Conservation (phyloP, 2,113 vertebrate species). For the Oenanthe oenanthe region DNA sequence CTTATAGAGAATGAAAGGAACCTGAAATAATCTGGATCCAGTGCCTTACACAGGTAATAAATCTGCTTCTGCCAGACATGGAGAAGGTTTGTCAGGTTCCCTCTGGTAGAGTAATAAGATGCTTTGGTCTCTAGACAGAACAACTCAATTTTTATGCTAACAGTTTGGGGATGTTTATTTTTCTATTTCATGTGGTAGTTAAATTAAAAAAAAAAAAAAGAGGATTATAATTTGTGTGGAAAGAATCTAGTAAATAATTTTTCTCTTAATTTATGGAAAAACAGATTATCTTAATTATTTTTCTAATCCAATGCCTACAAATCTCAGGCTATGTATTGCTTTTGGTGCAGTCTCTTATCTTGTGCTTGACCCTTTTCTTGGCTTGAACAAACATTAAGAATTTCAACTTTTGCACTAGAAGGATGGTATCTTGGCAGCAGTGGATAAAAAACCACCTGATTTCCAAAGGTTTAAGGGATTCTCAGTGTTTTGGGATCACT, state of each 20-base stretch:
- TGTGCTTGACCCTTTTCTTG: background rate
- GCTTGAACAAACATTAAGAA: background rate
- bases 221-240: background rate
- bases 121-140: background rate
- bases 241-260: background rate
- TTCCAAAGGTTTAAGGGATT: background rate
- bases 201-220: background rate
- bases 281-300: background rate
- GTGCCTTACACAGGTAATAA: background rate
- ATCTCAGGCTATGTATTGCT: background rate
- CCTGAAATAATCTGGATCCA: background rate
- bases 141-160: background rate
- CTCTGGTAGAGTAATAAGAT: background rate
- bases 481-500: background rate
- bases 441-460: background rate
- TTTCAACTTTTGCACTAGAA: background rate
- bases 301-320: background rate
- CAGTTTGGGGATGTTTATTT: background rate
- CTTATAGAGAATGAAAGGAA: constrained; percentile 1
- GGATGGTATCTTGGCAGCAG: background rate
- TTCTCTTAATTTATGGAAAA: background rate
- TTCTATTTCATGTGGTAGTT: background rate
- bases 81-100: background rate
- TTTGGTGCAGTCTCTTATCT: background rate
- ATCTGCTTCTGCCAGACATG: background rate